phyloP scores from a whole-genome alignment of 2,113 vertebrate genomes.

The Psammodynastes pulverulentus region DNA sequence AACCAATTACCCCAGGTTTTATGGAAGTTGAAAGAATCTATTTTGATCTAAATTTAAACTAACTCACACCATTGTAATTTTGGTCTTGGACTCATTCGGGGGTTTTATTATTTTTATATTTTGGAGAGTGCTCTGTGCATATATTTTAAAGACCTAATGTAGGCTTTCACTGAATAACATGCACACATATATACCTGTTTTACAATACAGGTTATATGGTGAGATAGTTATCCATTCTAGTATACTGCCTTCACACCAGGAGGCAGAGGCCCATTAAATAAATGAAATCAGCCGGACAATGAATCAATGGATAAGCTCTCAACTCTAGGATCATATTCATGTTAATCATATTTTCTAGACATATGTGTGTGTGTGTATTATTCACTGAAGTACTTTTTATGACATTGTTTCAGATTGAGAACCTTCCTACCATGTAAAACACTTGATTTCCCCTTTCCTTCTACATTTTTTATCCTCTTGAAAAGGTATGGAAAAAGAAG shows the following conservation, averaged over 20 bases:
- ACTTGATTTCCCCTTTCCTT: not conserved
- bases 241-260: not conserved
- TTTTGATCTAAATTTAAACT: not conserved
- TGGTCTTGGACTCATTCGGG: not conserved
- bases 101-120: not conserved
- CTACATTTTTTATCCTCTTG: not conserved
- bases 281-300: not conserved
- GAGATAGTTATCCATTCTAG: not conserved
- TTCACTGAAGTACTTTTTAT: not conserved
- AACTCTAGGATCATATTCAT: not conserved
- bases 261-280: not conserved
- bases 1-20: not conserved
- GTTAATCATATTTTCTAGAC: not conserved
- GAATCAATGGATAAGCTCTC: not conserved
- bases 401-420: not conserved
- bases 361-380: not conserved
- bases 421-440: not conserved
- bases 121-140: not conserved
- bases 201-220: not conserved
- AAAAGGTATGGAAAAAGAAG: not conserved
- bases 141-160: not conserved
- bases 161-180: not conserved
- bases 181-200: not conserved
- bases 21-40: not conserved
- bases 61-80: not conserved